phyloP scores from a whole-genome alignment of 2,888 invertebrate genomes.

The Leucania comma region DNA sequence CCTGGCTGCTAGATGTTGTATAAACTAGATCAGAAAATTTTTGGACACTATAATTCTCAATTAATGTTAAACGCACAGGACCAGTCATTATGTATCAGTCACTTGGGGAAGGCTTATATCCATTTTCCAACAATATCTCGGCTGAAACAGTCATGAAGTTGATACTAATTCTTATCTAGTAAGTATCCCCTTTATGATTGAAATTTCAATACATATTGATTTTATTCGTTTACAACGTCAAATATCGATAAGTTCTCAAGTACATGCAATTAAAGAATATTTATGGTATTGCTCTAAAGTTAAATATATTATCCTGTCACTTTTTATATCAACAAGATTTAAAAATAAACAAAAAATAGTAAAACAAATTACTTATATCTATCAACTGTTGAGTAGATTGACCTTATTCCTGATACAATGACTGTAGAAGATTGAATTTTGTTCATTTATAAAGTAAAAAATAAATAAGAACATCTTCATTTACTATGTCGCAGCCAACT shows the following conservation, averaged over 20 bases:
- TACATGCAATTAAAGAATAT: slow-evolving; percentile 13
- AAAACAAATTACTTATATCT: background rate
- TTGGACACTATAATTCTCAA: background rate
- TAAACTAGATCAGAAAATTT: no score
- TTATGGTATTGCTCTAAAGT: slow-evolving; percentile 9
- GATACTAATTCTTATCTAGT: no score
- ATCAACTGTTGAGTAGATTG: slow-evolving; percentile 14
- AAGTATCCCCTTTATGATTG: background rate
- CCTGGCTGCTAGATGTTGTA: no score
- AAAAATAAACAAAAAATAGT: slow-evolving; percentile 1
- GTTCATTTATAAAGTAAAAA: background rate
- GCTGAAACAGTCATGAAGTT: no score
- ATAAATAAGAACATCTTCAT: no score
- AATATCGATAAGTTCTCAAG: background rate
- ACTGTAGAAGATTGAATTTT: slow-evolving; percentile 1
- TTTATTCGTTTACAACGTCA: background rate
- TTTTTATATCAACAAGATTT: slow-evolving; percentile 6
- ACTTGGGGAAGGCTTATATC: no score
- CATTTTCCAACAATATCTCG: no score
- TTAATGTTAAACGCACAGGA: no score
- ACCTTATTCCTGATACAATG: slow-evolving; percentile 7
- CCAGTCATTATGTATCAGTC: no score
- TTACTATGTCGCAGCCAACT: no score
- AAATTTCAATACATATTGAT: slow-evolving; percentile 3
- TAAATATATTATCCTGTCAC: slow-evolving; percentile 7